A percentile compares a stretch with the other conserved stretches of the same genome.
Evolutionary conservation across 2,797 vertebrate species (phyloP).

Genomic region (Poecilia wingei): DNA sequence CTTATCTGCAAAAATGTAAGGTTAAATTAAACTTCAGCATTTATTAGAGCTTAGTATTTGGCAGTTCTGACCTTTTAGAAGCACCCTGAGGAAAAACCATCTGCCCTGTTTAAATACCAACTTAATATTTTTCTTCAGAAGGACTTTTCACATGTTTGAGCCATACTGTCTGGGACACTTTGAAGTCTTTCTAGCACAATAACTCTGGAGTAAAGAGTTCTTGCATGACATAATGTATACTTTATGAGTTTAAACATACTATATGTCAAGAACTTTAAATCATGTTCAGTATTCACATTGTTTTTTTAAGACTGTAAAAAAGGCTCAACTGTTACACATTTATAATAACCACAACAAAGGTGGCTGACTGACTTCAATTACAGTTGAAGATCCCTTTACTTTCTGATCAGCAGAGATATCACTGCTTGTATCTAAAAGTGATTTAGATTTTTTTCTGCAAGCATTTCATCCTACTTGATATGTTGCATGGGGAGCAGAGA

Average conservation of each 20-base stretch:
- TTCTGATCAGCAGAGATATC: neutral
- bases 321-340: neutral
- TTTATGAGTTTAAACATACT: neutral
- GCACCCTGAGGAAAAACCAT: constrained; percentile 7
- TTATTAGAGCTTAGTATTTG: constrained; percentile 10
- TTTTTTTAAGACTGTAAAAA: neutral
- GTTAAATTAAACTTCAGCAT: constrained; percentile 2
- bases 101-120: neutral
- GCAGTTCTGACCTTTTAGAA: neutral
- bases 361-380: neutral
- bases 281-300: neutral
- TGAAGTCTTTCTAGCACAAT: neutral
- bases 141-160: constrained; percentile 16
- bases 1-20: constrained; percentile 23
- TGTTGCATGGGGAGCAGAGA: neutral
- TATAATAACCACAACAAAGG: constrained; percentile 3
- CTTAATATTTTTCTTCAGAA: constrained; percentile 21
- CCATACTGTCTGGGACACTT: constrained; percentile 6
- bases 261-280: neutral
- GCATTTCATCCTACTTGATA: neutral
- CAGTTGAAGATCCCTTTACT: neutral
- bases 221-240: neutral
- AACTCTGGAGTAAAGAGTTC: neutral
- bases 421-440: constrained; percentile 3
- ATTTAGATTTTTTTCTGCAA: constrained; percentile 5